Base-by-base conservation (phyloP, 2,113 vertebrate species). In the Hemichromis elongatus region DNA sequence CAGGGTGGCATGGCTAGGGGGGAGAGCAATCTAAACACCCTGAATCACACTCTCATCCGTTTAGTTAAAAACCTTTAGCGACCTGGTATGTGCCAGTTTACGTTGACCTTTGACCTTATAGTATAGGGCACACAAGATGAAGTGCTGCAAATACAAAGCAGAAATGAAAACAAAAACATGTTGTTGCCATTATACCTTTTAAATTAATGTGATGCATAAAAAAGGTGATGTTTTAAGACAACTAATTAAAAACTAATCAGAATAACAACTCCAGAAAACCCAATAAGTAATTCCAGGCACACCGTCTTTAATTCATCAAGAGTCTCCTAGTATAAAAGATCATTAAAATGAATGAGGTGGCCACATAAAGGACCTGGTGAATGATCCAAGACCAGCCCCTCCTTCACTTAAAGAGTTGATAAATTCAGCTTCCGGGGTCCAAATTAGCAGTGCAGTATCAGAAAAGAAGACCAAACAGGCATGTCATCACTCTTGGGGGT, bases 321-420 rank as follows among this genome's bases (percentile, higher is more conserved):
- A 56, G 30, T 87, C 45, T 83, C 61, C 14, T 79, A 82, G 8
- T 75, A 66, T 79, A n/a, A 88, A 66, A 79, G 80, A 68, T 24
- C 16, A 88, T 87, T 90, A 85, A 86, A 90, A 90, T 87, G 55
- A 90, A 89, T 83, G 85, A 91, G 83, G 45, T 75, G 70, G 70
- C 47, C 26, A 28, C 70, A 81, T 75, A 66, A 87, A 89, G 81
- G 86, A 83, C 79, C 82, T 81, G 85, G 77, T 84, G 83, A 88
- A 61, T 88, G 85, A 92, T 89, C 88, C 88, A 82, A 56, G 81
- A 86, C 61, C 81, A 77, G 85, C 19, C 9, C 16, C 75, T 84
- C 68, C 77, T 78, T 81, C 61, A 55, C 50, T 73, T 21, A 55
- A 50, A 84, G 61, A 42, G 28, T 56, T 84, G 80, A 89, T 79